Evolutionary conservation across 2,888 invertebrate species (phyloP), one percentile per base, ranked within the genome.

Genomic region (Habrosyne pyritoides): DNA sequence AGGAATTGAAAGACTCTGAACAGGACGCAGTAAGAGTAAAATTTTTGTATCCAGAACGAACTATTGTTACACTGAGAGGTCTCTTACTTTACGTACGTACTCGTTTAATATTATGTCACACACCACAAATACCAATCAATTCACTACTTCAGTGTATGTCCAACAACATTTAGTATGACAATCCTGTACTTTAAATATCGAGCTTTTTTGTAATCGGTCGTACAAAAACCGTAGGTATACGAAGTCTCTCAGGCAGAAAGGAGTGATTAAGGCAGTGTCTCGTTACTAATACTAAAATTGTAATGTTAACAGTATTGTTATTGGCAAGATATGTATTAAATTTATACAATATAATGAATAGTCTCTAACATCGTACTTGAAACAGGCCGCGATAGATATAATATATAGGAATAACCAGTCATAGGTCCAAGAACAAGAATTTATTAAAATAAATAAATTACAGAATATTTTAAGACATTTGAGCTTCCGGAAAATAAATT

Each of bases 261-360:
- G 66, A 74, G 71, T 66, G 57, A 71, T 58, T 64, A 75, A 78
- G 87, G 87, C 87, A 87, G 86, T 87, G 86, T 70, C 79, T 72
- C 68, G 76, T 80, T 71, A 67, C 50, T 50, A 50, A 30, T 30
- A 28, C 50, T 50, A 21, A 28, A 21, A 28, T 42, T 48, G 48
- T 28, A 28, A 28, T 1, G 28, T 28, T 30, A 58, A 64, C 62
- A 64, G 64, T 68, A 67, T 68, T 67, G 57, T 72, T 71, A 77
- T 73, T 77, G 84, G 84, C 84, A 84, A 84, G 84, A 84, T 71
- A 70, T 14, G 30, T 28, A 10, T 18, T 24, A 24, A 7, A 7
- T 24, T 5, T 24, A 24, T 24, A 24, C 24, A 12, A n/a, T 33
- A n/a, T 33, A 12, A 18, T 42, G 42, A 18, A 14, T 8, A 36